phyloP scores from a whole-genome alignment of 2,888 invertebrate species.

The Margaritifera margaritifera region DNA sequence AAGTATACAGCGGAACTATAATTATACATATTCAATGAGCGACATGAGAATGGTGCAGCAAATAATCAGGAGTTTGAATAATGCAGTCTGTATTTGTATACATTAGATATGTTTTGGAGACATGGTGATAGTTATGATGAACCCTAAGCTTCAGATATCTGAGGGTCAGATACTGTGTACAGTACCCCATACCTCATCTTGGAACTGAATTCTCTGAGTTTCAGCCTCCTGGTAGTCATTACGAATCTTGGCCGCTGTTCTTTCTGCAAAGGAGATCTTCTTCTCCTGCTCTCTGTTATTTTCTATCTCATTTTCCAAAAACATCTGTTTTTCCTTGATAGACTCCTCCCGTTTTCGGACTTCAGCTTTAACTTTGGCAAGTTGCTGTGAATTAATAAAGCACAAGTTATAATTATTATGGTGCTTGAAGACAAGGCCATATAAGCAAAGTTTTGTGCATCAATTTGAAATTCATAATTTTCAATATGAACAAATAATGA shows the following conservation, averaged over 20 bases:
- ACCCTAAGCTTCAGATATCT: neutral
- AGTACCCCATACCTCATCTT: constrained; percentile 65
- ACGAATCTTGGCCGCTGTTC: constrained; percentile 63
- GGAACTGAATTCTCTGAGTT: constrained; percentile 67
- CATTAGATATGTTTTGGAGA: neutral
- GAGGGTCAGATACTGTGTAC: neutral
- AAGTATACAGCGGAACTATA: no score
- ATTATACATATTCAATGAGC: no score
- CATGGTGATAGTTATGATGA: neutral
- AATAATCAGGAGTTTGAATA: no score
- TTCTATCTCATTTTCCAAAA: constrained; percentile 68
- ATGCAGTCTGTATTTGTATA: neutral
- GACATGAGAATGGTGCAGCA: neutral
- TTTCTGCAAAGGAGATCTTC: constrained; percentile 67
- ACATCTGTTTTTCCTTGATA: constrained; percentile 70
- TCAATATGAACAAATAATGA: no score
- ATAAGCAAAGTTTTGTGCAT: no score
- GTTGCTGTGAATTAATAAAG: constrained; percentile 54
- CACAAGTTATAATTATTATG: no score
- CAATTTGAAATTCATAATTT: no score
- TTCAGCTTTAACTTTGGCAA: constrained; percentile 68
- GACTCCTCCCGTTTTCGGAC: constrained; percentile 65
- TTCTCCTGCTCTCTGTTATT: constrained; percentile 71
- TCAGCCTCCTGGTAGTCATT: constrained; percentile 68
- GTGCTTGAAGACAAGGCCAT: no score